Evolutionary conservation across 2,797 vertebrate species (phyloP).

Genomic region (Sebastolobus alascanus): DNA sequence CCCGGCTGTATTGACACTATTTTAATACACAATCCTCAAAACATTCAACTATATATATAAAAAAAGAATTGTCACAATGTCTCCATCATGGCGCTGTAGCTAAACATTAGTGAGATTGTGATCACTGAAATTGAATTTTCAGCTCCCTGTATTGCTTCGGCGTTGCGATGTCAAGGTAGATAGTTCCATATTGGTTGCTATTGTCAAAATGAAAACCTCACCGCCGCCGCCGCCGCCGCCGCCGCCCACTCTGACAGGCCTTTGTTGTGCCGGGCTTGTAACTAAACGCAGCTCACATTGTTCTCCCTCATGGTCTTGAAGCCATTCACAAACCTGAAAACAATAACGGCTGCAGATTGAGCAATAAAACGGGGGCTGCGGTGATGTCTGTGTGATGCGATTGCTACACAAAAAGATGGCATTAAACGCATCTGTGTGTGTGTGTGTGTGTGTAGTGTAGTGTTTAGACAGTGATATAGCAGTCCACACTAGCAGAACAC

Average conservation of each 20-base stretch:
- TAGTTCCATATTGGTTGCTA: conserved; percentile 2
- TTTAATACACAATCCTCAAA: conserved; percentile 29
- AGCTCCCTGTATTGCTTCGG: conserved; percentile 22
- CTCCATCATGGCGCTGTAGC: conserved; percentile 14
- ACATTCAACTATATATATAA: background rate
- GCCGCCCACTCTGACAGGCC: background rate
- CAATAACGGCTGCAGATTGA: conserved; percentile 18
- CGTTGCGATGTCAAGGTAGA: conserved; percentile 19
- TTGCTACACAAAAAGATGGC: background rate
- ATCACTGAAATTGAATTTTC: conserved; percentile 52
- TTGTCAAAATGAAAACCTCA: conserved; percentile 35
- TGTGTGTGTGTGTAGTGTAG: conserved; percentile 1
- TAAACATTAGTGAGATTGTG: conserved; percentile 40
- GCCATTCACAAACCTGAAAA: conserved; percentile 23
- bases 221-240: background rate
- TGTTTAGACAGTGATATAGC: conserved; percentile 45
- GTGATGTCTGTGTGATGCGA: conserved; percentile 2
- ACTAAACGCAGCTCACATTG: conserved; percentile 9
- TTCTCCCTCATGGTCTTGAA: conserved; percentile 20
- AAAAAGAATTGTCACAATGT: background rate
- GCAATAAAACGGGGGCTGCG: background rate
- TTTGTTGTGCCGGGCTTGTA: conserved; percentile 24
- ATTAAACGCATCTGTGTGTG: background rate
- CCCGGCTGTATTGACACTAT: conserved; percentile 7
- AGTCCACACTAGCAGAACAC: conserved; percentile 47